Percentiles rank a stretch among this genome's conserved stretches.
These are phyloP conservation scores for Eupithecia inturbata DNA, from an alignment of 2,888 invertebrate genomes.

Conservation along the genomic window DNA sequence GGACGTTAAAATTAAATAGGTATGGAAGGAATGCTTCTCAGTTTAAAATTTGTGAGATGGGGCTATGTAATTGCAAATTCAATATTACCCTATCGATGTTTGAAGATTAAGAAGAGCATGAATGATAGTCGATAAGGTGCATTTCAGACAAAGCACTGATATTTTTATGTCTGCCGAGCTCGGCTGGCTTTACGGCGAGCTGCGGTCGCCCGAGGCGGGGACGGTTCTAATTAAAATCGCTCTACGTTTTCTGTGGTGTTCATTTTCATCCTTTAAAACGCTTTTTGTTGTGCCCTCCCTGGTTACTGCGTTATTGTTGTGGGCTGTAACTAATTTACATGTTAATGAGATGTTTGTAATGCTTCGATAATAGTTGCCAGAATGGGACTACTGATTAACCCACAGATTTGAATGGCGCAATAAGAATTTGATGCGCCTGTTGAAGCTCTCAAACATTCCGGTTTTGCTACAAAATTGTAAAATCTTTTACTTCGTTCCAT, in stretches of 20 bases:
- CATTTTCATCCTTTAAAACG: slow-evolving; percentile 79
- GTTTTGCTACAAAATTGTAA: slow-evolving; percentile 14
- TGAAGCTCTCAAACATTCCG: slow-evolving; percentile 4
- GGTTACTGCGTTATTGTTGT: slow-evolving; percentile 77
- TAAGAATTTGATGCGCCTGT: slow-evolving; percentile 14
- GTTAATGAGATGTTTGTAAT: slow-evolving; percentile 75
- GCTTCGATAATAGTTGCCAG: slow-evolving; percentile 56
- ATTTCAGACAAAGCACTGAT: slow-evolving; percentile 49
- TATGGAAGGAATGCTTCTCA: background rate
- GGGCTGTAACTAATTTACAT: slow-evolving; percentile 81
- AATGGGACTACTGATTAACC: slow-evolving; percentile 52
- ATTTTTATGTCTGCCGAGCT: slow-evolving; percentile 57
- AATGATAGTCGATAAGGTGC: slow-evolving; percentile 45
- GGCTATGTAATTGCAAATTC: background rate
- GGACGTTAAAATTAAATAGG: background rate
- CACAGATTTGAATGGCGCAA: slow-evolving; percentile 34
- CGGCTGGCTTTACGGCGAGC: slow-evolving; percentile 62
- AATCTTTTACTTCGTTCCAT: slow-evolving; percentile 15
- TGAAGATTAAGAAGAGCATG: slow-evolving; percentile 14
- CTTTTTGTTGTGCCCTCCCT: slow-evolving; percentile 74
- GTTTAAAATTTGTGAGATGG: slow-evolving; percentile 10
- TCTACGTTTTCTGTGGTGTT: slow-evolving; percentile 77
- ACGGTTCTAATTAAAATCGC: slow-evolving; percentile 80
- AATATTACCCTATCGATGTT: slow-evolving; percentile 8
- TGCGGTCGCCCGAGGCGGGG: slow-evolving; percentile 75